phyloP scores from a whole-genome alignment of 2,797 vertebrate genomes.

The Bovichtus variegatus region DNA sequence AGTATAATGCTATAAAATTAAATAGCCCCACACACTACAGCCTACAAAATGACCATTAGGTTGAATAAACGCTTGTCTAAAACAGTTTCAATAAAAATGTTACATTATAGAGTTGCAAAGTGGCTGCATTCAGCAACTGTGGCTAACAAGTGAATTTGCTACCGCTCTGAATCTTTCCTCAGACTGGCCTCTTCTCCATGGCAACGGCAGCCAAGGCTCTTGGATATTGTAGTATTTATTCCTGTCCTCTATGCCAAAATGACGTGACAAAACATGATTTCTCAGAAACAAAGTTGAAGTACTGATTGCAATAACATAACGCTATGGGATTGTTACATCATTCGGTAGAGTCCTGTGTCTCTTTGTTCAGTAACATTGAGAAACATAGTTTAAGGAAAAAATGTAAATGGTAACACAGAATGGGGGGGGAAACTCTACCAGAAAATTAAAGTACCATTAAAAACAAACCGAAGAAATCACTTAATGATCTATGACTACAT shows the following conservation, averaged over 20 bases:
- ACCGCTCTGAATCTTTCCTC: background rate
- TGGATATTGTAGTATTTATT: background rate
- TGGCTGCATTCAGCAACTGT: no score
- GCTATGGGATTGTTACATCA: background rate
- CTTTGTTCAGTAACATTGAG: background rate
- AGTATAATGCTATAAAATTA: background rate
- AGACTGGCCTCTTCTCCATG: background rate
- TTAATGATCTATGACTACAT: background rate
- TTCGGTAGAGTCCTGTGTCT: background rate
- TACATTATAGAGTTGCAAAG: background rate
- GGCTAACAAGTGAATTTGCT: background rate
- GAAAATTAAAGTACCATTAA: constrained; percentile 9
- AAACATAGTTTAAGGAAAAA: background rate
- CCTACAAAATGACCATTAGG: background rate
- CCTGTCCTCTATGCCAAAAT: background rate
- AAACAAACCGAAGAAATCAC: background rate
- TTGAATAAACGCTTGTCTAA: background rate
- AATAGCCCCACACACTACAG: background rate
- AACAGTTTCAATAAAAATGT: background rate
- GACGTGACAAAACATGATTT: background rate
- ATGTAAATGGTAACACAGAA: no score
- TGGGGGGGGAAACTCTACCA: background rate
- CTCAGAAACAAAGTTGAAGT: background rate
- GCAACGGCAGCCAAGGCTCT: background rate
- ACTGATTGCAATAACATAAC: background rate